phyloP scores from a whole-genome alignment of 1,140 invertebrate genomes.

The Aphelenchoides fujianensis region DNA sequence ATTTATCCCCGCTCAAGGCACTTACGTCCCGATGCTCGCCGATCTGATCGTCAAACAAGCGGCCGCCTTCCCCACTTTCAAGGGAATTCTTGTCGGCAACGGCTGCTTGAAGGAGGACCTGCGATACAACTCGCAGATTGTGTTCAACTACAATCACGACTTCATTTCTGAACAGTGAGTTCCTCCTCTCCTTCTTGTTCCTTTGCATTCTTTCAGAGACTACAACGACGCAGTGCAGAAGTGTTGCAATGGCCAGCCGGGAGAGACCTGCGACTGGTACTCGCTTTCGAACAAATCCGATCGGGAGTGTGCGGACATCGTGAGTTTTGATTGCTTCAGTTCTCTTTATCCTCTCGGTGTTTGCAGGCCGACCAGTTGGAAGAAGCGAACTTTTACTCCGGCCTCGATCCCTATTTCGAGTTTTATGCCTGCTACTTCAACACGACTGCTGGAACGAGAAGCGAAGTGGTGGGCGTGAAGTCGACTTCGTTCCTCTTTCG shows the following conservation, averaged over 20 bases:
- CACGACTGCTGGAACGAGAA: background rate
- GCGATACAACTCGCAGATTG: slow-evolving; percentile 35
- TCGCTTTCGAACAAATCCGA: slow-evolving; percentile 10
- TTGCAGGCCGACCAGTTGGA: slow-evolving; percentile 8
- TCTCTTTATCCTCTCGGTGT: too few relatives aligned
- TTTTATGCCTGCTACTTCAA: slow-evolving; percentile 39
- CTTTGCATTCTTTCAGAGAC: slow-evolving; percentile 9
- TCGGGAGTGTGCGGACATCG: slow-evolving; percentile 6
- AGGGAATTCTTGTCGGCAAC: slow-evolving; percentile 50
- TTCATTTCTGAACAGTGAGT: slow-evolving; percentile 38
- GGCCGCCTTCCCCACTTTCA: slow-evolving; percentile 37
- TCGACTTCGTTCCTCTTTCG: background rate
- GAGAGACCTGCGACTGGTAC: slow-evolving; percentile 30
- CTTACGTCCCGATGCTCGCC: slow-evolving; percentile 44
- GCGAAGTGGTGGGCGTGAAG: too few relatives aligned
- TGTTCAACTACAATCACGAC: slow-evolving; percentile 41
- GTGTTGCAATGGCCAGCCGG: slow-evolving; percentile 19
- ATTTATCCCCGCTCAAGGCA: too few relatives aligned
- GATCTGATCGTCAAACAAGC: slow-evolving; percentile 21
- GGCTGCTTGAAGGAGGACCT: slow-evolving; percentile 45
- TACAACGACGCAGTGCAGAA: slow-evolving; percentile 16
- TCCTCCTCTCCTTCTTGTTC: background rate
- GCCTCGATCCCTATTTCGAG: slow-evolving; percentile 46
- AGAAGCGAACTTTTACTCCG: slow-evolving; percentile 28
- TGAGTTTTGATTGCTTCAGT: background rate